Conservation (phyloP, 2,888 invertebrate species). For the Argynnis bischoffii region DNA sequence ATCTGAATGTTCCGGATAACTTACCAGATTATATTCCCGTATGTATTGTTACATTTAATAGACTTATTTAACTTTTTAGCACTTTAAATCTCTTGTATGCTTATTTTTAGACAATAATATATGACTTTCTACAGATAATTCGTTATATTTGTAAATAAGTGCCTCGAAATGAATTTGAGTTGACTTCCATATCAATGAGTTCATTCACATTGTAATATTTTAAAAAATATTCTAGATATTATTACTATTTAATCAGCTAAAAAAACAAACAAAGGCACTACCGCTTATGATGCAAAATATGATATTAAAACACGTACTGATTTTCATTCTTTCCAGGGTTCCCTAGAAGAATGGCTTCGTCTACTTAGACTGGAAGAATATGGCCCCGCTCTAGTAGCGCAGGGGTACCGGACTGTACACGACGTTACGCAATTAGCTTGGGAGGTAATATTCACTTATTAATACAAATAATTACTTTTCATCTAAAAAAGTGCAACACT, state of each 20-base stretch:
- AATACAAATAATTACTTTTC: not conserved
- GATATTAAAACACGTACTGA: not conserved
- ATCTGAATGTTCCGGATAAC: conserved; percentile 96
- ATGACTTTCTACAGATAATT: no score
- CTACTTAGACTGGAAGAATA: conserved; percentile 96
- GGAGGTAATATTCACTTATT: conserved; percentile 83
- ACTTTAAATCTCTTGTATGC: no score
- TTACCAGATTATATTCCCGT: conserved; percentile 97
- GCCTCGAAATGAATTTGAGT: no score
- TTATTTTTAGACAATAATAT: no score
- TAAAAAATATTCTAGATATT: no score
- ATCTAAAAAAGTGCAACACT: not conserved
- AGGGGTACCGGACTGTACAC: conserved; percentile 96
- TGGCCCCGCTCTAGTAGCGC: conserved; percentile 92
- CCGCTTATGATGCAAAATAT: not conserved
- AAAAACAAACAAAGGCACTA: no score
- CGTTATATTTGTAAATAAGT: no score
- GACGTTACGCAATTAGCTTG: conserved; percentile 97
- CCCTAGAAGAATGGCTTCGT: conserved; percentile 97
- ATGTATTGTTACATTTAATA: conserved; percentile 52
- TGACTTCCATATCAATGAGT: no score
- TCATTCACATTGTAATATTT: no score
- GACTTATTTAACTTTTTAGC: not conserved
- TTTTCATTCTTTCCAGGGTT: conserved; percentile 84
- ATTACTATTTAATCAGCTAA: no score